Evolutionary conservation across 1,140 invertebrate species (phyloP), one percentile per base, ranked within the genome.

Genomic region (Spodoptera litura): DNA sequence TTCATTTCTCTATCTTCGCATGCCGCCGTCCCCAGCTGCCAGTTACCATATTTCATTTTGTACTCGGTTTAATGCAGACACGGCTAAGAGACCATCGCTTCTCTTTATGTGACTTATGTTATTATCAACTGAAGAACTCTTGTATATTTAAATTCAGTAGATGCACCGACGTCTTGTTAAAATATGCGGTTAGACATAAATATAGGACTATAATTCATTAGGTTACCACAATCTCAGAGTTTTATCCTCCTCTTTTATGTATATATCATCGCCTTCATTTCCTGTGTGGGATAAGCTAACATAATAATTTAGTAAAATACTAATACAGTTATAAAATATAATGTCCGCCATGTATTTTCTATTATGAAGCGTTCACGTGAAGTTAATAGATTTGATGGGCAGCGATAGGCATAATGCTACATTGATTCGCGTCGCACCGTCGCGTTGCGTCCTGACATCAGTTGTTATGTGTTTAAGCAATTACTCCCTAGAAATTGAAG

Each of bases 401-500:
- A 15, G 35, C 44, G 59, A 75, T 75, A 62, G 59, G 73, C 72
- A 49, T 62, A 75, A 75, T 75, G 44, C 59, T 75, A 64, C 58
- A 87, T 85, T 83, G 78, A 85, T 87, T 87, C 82, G 72, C 78
- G 79, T 78, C 74, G 78, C 59, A 71, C 78, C 68, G 59, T 38
- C 20, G 61, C 72, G 20, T 25, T 12, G 49, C 25, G 75, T 58
- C 81, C 52, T 74, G 83, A 78, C 81, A 74, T 79, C 75, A 80
- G 80, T 81, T 82, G 78, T 86, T 88, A 87, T 82, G 80, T 86
- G 81, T 83, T 86, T 82, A 83, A 84, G 81, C 83, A 85, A 89
- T 87, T 86, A 89, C 83, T 79, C 59, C 51, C 83, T 70, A 71
- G 70, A 82, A 78, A 83, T 79, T 74, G 82, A 72, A 75, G 75